These are phyloP conservation scores for Eupithecia vulgata DNA, from an alignment of 2,888 invertebrate species.

Conservation along the genomic window DNA sequence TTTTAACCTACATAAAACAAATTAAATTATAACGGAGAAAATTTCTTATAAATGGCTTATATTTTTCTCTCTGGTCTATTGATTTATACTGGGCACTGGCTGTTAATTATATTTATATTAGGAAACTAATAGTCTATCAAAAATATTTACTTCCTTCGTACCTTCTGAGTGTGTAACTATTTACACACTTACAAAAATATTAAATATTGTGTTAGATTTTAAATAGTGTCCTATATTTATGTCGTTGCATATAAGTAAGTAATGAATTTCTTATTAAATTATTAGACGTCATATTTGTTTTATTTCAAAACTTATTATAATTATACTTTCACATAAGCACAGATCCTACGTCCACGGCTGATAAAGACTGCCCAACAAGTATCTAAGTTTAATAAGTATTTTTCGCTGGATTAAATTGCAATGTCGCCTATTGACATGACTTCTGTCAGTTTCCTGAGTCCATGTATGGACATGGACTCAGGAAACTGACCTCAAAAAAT, in stretches of 20 bases:
- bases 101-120: not conserved
- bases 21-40: too few species aligned
- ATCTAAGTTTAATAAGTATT: not conserved
- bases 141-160: not conserved
- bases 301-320: not conserved
- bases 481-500: too few species aligned
- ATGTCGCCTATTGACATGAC: not conserved
- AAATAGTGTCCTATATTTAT: not conserved
- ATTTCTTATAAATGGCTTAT: too few species aligned
- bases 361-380: not conserved
- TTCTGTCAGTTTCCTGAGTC: not conserved
- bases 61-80: not conserved
- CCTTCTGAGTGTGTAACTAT: not conserved
- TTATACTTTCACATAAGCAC: not conserved
- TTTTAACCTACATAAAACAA: not conserved
- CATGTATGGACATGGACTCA: too few species aligned
- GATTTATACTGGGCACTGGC: not conserved
- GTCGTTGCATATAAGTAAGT: not conserved
- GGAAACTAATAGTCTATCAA: not conserved
- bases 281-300: not conserved
- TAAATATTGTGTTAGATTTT: not conserved
- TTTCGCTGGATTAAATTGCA: not conserved
- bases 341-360: not conserved
- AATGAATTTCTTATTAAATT: not conserved
- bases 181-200: not conserved